Evolutionary conservation across 1,140 invertebrate species (phyloP), one percentile per base, ranked within the genome.

Genomic region (Lepidurus apus): DNA sequence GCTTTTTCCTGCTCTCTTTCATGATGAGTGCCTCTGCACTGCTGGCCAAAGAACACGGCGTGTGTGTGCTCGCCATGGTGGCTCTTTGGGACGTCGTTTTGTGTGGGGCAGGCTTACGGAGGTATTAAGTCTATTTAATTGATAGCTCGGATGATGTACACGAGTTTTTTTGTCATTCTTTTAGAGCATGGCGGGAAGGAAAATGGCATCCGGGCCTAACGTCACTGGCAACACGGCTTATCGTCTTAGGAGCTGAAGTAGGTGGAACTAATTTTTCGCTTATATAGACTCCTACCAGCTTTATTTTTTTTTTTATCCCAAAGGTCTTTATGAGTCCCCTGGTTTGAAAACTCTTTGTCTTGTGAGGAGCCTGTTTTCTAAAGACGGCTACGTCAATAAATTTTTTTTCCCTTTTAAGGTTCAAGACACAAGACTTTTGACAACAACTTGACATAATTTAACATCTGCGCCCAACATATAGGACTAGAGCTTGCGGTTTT

Each of bases 11-110:
- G 53, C 53, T 65, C 53, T 65, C 53, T 17, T 65, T 65, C 53
- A n/a, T 65, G 53, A 42, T 79, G 43, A 42, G 47, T 34, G 75
- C 45, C 26, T 65, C 45, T 45, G 79, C 75, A 42, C 73, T 76
- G 34, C 11, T 76, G 34, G 44, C 53, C 45, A 79, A 79, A 77
- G 79, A 79, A 47, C 79, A 79, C 53, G 79, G 79, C 44, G 44
- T 79, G 17, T 44, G 75, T 43, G 75, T 45, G 26, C 42, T 79
- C n/a, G 73, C 75, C 5, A 73, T 77, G 75, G 74, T 76, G 17
- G 42, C 45, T 11, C 24, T 79, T 8, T 79, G 43, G 75, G 79
- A 79, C 44, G 17, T 79, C 53, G 65, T 77, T 77, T 11, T 53
- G 76, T 42, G 47, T 17, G 17, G 42, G 13, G n/a, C 26, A 13